A percentile compares a stretch with the other conserved stretches of the same genome.
Evolutionary conservation across 2,888 invertebrate species (phyloP).

Genomic region (Dinocampus coccinellae): DNA sequence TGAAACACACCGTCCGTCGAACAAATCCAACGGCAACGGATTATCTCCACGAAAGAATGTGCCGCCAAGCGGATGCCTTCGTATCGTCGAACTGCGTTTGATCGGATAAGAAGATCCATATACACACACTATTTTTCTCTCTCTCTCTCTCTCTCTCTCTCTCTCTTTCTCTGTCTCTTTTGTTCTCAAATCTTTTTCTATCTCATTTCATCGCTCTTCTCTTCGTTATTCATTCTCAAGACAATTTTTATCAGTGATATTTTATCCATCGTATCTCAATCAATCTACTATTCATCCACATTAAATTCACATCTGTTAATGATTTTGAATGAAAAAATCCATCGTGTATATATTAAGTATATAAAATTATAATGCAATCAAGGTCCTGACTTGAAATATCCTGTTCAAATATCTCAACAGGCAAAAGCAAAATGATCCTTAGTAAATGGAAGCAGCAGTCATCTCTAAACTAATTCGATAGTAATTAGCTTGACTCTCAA

Average conservation of each 20-base stretch:
- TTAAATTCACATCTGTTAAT: not conserved
- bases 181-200: too few relatives aligned
- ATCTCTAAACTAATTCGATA: slow-evolving; percentile 57
- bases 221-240: not conserved
- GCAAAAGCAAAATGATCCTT: slow-evolving; percentile 8
- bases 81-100: slow-evolving; percentile 30
- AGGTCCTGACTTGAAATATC: slow-evolving; percentile 5
- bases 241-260: not conserved
- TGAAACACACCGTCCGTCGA: slow-evolving; percentile 24
- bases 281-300: slow-evolving; percentile 3
- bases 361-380: slow-evolving; percentile 41
- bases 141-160: slow-evolving; percentile 19
- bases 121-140: slow-evolving; percentile 12
- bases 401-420: not conserved
- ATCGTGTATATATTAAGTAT: not conserved
- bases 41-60: slow-evolving; percentile 31
- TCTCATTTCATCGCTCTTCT: too few relatives aligned
- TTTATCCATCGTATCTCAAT: not conserved
- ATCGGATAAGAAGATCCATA: slow-evolving; percentile 32
- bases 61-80: slow-evolving; percentile 27
- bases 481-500: slow-evolving; percentile 53
- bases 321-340: too few relatives aligned
- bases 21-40: slow-evolving; percentile 28
- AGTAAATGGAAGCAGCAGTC: slow-evolving; percentile 44
- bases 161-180: slow-evolving; percentile 10